Conservation (phyloP, 2,113 vertebrate species). For the Notothenia coriiceps region DNA sequence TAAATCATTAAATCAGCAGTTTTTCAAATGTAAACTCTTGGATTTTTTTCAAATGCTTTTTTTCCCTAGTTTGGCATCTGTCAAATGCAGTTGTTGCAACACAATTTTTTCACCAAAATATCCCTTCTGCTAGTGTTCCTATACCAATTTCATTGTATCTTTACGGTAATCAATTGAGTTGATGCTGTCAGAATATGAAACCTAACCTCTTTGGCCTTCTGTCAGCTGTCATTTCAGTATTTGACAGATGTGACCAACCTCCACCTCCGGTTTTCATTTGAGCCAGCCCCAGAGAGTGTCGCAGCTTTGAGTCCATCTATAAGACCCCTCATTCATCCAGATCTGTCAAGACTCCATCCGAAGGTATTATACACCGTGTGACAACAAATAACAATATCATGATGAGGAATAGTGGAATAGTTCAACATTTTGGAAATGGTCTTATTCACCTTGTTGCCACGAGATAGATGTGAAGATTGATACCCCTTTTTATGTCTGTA, state of each 20-base stretch:
- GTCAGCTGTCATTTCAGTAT: constrained; percentile 16
- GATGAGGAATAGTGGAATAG: not conserved
- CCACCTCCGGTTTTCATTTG: not conserved
- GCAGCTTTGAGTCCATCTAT: not conserved
- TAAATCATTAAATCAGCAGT: too few species aligned
- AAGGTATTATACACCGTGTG: not conserved
- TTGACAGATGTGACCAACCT: not conserved
- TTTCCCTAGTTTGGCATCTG: too few species aligned
- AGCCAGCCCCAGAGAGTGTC: not conserved
- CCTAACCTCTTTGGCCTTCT: not conserved
- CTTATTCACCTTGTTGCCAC: not conserved
- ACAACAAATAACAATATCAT: not conserved
- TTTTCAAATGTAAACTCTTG: too few species aligned
- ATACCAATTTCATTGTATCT: not conserved
- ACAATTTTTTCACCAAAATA: too few species aligned
- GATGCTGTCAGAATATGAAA: not conserved
- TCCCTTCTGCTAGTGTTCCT: too few species aligned
- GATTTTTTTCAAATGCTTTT: too few species aligned
- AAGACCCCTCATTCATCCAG: not conserved
- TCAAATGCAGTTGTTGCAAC: too few species aligned
- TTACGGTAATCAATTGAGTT: not conserved
- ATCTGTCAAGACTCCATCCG: not conserved
- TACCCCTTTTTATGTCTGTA: not conserved
- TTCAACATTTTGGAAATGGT: not conserved
- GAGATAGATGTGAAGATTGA: not conserved